phyloP scores from a whole-genome alignment of 1,140 invertebrate genomes.

The Linepithema humile region DNA sequence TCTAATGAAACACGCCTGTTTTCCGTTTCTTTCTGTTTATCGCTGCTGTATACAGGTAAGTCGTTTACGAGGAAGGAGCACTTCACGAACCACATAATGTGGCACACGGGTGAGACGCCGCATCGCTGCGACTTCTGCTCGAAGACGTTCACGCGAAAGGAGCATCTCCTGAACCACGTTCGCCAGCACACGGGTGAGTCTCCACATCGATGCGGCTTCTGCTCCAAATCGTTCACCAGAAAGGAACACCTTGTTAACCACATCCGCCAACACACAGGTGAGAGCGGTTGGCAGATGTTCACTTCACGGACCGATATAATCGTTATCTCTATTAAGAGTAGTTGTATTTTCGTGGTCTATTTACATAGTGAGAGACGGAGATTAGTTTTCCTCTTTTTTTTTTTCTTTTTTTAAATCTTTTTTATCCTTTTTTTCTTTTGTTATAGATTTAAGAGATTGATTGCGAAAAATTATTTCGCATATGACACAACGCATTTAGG shows the following conservation, averaged over 20 bases:
- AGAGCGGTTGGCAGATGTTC: slow-evolving; percentile 84
- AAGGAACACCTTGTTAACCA: slow-evolving; percentile 93
- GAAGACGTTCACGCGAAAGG: slow-evolving; percentile 93
- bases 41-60: slow-evolving; percentile 84
- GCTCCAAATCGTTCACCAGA: slow-evolving; percentile 92
- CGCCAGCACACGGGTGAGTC: slow-evolving; percentile 93
- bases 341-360: slow-evolving; percentile 56
- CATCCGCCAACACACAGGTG: slow-evolving; percentile 90
- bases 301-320: slow-evolving; percentile 76
- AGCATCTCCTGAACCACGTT: slow-evolving; percentile 93
- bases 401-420: not conserved
- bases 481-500: slow-evolving; percentile 28
- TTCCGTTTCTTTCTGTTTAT: slow-evolving; percentile 67
- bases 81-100: slow-evolving; percentile 94
- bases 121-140: slow-evolving; percentile 93
- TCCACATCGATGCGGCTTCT: slow-evolving; percentile 92
- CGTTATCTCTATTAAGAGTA: slow-evolving; percentile 69
- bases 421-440: not conserved
- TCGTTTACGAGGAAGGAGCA: slow-evolving; percentile 94
- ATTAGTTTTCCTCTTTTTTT: not conserved
- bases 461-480: slow-evolving; percentile 33
- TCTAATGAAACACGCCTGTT: slow-evolving; percentile 61
- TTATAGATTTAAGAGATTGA: slow-evolving; percentile 51
- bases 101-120: slow-evolving; percentile 95
- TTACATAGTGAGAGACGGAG: slow-evolving; percentile 12